Evolutionary conservation across 2,888 invertebrate species (phyloP), one percentile per base, ranked within the genome.

Genomic region (Melanchra persicariae): DNA sequence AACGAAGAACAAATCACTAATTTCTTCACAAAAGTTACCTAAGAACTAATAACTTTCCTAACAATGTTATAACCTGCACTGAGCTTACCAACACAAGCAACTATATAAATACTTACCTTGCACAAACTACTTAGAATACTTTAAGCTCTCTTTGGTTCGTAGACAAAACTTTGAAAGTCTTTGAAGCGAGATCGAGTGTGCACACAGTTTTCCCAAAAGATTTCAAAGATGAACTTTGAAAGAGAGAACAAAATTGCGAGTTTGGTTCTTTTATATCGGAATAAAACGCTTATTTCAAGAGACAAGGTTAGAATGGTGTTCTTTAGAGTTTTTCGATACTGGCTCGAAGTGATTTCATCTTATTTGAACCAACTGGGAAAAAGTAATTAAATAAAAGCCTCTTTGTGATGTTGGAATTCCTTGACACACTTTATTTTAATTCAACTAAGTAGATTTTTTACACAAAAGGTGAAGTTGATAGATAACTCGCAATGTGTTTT

Each of bases 191-290:
- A 85, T 77, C 71, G 74, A 78, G 77, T 80, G 77, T 64, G 79
- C 70, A 70, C 77, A 82, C 78, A 78, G 77, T 81, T 83, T 77
- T 81, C 83, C 78, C 84, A 77, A 81, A 83, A 83, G 82, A 87
- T 81, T 85, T 82, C 66, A 61, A 77, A 81, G 69, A 71, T 83
- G 70, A 75, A 83, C 76, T 84, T 84, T 71, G 69, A 67, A 73
- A 68, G 58, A 69, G 58, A 66, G 68, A 78, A 75, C 77, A 66
- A 83, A 64, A 81, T 51, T 51, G 64, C 34, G 24, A 76, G 80
- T 68, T 74, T 69, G 30, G 68, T 70, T 59, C 64, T 78, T 72
- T 76, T 75, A 54, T 60, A 61, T 58, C 19, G 40, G 37, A 66
- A 60, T 59, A 51, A 12, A 68, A 52, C 40, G 62, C 61, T 67